Evolutionary conservation across 2,797 vertebrate genomes (phyloP).

Genomic region (Sternarchorhynchus goeldii): DNA sequence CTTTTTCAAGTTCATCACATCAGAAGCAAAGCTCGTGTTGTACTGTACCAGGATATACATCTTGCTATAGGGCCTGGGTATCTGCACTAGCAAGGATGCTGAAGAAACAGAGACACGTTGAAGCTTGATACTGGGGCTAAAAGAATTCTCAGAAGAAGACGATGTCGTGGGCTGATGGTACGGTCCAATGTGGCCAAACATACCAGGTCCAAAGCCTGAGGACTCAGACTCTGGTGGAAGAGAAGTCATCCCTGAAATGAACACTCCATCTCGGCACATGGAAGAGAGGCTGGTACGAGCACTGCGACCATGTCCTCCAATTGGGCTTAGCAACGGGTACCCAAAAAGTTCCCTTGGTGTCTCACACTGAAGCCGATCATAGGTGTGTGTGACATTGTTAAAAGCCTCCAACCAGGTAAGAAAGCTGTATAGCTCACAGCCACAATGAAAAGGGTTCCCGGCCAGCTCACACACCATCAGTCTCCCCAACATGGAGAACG

Average conservation of each 20-base stretch:
- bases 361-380: conserved; percentile 96
- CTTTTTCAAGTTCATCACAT: conserved; percentile 92
- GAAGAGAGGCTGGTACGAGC: conserved; percentile 92
- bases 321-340: conserved; percentile 87
- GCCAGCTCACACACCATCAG: conserved; percentile 96
- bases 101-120: conserved; percentile 89
- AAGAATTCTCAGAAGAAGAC: conserved; percentile 81
- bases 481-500: conserved; percentile 87
- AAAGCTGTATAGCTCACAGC: conserved; percentile 93
- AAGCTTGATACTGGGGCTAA: conserved; percentile 89
- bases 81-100: conserved; percentile 90
- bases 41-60: conserved; percentile 98
- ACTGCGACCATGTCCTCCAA: conserved; percentile 83
- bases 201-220: conserved; percentile 85
- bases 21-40: conserved; percentile 93
- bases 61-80: conserved; percentile 94
- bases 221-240: conserved; percentile 85
- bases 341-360: conserved; percentile 91
- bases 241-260: conserved; percentile 87
- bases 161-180: conserved; percentile 86
- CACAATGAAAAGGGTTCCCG: conserved; percentile 96
- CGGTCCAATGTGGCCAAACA: conserved; percentile 72
- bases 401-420: conserved; percentile 93
- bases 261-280: conserved; percentile 89
- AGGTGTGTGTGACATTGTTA: conserved; percentile 97